A percentile compares a stretch with the other conserved stretches of the same genome.
These are phyloP conservation scores for Macropus fuliginosus DNA, from an alignment of 2,797 vertebrate genomes.

Conservation along the genomic window DNA sequence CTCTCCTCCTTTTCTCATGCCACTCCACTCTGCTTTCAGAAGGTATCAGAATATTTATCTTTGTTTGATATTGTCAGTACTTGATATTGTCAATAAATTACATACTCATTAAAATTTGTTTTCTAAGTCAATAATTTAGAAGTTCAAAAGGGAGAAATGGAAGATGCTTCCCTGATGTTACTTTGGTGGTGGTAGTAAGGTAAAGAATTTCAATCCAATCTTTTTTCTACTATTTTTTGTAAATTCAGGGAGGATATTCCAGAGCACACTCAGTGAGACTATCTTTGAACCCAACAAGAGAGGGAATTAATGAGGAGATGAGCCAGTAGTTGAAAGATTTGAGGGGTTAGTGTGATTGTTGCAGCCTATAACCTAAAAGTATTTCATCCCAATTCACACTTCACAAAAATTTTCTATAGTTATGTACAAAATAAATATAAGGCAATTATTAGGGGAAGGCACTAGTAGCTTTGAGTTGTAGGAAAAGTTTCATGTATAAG, in stretches of 20 bases:
- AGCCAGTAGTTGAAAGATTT: not conserved
- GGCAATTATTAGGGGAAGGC: not conserved
- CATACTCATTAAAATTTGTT: not conserved
- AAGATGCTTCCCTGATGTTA: not conserved
- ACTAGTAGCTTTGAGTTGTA: not conserved
- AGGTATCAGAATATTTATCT: not conserved
- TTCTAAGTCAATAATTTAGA: not conserved
- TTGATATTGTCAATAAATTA: not conserved
- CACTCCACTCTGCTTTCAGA: not conserved
- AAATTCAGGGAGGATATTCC: not conserved
- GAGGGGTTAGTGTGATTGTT: not conserved
- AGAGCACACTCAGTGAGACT: not conserved
- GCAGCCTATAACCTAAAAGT: not conserved
- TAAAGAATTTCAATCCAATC: not conserved
- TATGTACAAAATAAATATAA: not conserved
- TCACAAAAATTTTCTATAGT: not conserved
- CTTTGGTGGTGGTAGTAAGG: not conserved
- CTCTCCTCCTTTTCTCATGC: no score
- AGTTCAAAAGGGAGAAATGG: not conserved
- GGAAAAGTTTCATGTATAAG: not conserved
- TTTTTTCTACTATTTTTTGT: not conserved
- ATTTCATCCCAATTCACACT: not conserved
- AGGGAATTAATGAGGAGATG: not conserved
- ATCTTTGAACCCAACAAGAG: not conserved
- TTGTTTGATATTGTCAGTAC: not conserved